phyloP scores from a whole-genome alignment of 1,140 invertebrate genomes.

The Lepidotrigona ventralis region DNA sequence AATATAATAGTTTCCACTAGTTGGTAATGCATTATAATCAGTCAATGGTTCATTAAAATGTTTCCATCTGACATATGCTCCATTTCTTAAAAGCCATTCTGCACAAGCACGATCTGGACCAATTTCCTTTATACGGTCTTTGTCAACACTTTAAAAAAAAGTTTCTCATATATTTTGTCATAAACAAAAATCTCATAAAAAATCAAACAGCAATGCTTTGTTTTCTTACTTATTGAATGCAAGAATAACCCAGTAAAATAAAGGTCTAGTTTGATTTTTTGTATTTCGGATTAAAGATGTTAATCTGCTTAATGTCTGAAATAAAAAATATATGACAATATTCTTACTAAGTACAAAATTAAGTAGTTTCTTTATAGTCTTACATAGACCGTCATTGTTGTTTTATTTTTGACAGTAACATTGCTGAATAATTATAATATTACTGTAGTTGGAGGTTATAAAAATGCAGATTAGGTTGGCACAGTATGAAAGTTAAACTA shows the following conservation, averaged over 20 bases:
- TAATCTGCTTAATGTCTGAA: conserved; percentile 43
- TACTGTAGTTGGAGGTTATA: neutral
- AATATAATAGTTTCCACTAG: conserved; percentile 80
- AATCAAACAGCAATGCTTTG: conserved; percentile 13
- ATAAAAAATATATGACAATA: conserved; percentile 4
- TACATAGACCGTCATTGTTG: conserved; percentile 28
- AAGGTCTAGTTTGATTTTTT: conserved; percentile 31
- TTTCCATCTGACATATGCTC: conserved; percentile 87
- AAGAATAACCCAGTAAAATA: conserved; percentile 66
- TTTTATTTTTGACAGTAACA: neutral
- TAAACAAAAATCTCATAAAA: too few species aligned
- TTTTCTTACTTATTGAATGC: conserved; percentile 68
- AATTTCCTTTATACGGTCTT: conserved; percentile 84
- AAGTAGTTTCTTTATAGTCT: neutral
- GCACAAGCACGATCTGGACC: conserved; percentile 94
- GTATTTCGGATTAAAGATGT: neutral
- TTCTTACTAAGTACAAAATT: neutral
- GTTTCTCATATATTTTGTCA: neutral
- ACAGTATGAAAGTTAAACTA: neutral
- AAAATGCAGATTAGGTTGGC: neutral
- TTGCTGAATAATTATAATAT: neutral
- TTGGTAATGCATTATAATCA: conserved; percentile 87
- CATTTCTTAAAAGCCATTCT: conserved; percentile 93
- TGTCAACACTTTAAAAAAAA: conserved; percentile 52
- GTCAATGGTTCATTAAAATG: conserved; percentile 79